These are phyloP conservation scores for Drosophila rubida DNA, from an alignment of 2,888 invertebrate species.

Conservation along the genomic window DNA sequence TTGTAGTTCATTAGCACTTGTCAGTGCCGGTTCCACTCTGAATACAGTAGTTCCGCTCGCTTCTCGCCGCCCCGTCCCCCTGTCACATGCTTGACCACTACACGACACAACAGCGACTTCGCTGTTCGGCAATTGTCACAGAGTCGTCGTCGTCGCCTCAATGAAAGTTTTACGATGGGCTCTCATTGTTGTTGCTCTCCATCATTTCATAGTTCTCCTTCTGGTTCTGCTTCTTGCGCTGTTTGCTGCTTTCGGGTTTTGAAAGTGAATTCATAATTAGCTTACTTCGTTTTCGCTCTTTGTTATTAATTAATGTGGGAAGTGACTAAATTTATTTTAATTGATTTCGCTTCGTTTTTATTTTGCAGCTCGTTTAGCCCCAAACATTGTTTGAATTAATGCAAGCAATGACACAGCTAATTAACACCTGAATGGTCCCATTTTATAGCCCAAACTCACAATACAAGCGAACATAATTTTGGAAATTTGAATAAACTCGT, in stretches of 20 bases:
- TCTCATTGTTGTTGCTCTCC: slow-evolving; percentile 19
- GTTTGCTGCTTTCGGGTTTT: slow-evolving; percentile 44
- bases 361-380: neutral
- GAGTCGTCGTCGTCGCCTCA: slow-evolving; percentile 53
- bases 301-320: slow-evolving; percentile 68
- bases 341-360: neutral
- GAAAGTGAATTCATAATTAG: slow-evolving; percentile 74
- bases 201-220: slow-evolving; percentile 16
- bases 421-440: slow-evolving; percentile 41
- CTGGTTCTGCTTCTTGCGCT: no score
- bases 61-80: neutral
- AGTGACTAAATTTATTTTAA: slow-evolving; percentile 28
- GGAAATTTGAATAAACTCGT: slow-evolving; percentile 15
- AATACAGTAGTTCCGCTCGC: slow-evolving; percentile 40
- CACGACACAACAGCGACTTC: slow-evolving; percentile 7
- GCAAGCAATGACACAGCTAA: slow-evolving; percentile 24
- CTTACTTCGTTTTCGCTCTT: slow-evolving; percentile 33
- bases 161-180: slow-evolving; percentile 63
- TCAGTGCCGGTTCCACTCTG: slow-evolving; percentile 58
- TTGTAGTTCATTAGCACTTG: slow-evolving; percentile 77
- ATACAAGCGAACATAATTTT: neutral
- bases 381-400: slow-evolving; percentile 4
- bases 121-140: slow-evolving; percentile 57
- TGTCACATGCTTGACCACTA: neutral
- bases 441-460: slow-evolving; percentile 11